phyloP scores from a whole-genome alignment of 1,140 invertebrate genomes.

The Globodera rostochiensis region DNA sequence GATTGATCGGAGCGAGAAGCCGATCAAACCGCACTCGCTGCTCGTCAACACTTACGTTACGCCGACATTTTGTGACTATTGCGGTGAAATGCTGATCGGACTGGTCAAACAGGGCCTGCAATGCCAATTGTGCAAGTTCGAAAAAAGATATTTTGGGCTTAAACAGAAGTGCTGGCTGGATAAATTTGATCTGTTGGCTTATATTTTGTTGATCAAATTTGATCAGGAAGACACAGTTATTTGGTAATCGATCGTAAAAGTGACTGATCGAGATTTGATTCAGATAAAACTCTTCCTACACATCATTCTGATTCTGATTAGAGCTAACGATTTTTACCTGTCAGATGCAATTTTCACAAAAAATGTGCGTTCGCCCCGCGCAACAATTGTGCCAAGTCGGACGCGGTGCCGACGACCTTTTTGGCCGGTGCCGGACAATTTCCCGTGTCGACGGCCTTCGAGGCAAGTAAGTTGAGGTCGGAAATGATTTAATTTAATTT shows the following conservation, averaged over 20 bases:
- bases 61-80: slow-evolving; percentile 66
- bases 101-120: slow-evolving; percentile 64
- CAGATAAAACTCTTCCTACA: too few species aligned
- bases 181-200: too few species aligned
- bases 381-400: slow-evolving; percentile 63
- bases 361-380: slow-evolving; percentile 61
- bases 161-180: too few species aligned
- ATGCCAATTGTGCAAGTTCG: slow-evolving; percentile 56
- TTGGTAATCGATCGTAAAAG: too few species aligned
- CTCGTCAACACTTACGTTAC: slow-evolving; percentile 54
- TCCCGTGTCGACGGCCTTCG: background rate
- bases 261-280: too few species aligned
- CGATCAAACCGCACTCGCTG: slow-evolving; percentile 57
- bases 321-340: background rate
- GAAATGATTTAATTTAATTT: too few species aligned
- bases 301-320: background rate
- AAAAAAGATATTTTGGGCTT: too few species aligned
- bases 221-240: too few species aligned
- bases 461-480: background rate
- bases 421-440: slow-evolving; percentile 23
- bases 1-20: slow-evolving; percentile 54
- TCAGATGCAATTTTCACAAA: slow-evolving; percentile 65
- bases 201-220: too few species aligned
- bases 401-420: slow-evolving; percentile 22
- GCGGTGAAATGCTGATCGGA: slow-evolving; percentile 65